Evolutionary conservation across 37 sponge, comb jelly and placozoan species (phyloP).

Genomic region (Amphimedon queenslandica): DNA sequence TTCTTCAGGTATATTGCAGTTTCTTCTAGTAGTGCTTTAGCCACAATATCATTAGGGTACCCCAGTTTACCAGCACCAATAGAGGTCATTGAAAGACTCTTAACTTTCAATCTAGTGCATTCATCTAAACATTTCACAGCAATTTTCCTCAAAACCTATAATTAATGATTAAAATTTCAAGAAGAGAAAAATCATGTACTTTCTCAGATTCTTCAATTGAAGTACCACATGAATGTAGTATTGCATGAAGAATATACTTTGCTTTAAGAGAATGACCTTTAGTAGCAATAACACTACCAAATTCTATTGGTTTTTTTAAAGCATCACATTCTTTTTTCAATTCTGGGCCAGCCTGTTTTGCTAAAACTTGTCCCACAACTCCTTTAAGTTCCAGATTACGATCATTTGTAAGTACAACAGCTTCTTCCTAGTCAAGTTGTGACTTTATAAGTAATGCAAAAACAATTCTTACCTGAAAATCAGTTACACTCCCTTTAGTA

Average conservation of each 20-base stretch:
- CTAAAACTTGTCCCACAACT: slow-evolving; percentile 26
- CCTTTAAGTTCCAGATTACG: slow-evolving; percentile 16
- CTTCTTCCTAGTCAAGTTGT: too few relatives aligned
- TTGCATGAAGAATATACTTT: slow-evolving; percentile 43
- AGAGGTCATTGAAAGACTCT: slow-evolving; percentile 44
- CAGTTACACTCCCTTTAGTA: too few relatives aligned
- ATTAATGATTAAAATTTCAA: background rate
- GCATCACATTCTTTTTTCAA: slow-evolving; percentile 51
- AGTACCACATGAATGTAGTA: too few relatives aligned
- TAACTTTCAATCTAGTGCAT: slow-evolving; percentile 5
- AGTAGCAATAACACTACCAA: slow-evolving; percentile 49
- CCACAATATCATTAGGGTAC: slow-evolving; percentile 29
- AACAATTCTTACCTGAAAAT: too few relatives aligned
- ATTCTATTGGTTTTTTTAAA: slow-evolving; percentile 18
- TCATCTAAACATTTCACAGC: slow-evolving; percentile 18
- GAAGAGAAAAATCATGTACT: too few relatives aligned
- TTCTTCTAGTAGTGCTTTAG: slow-evolving; percentile 27
- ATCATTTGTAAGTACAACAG: slow-evolving; percentile 1
- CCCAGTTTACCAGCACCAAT: slow-evolving; percentile 48
- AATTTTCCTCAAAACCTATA: slow-evolving; percentile 18
- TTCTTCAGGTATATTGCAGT: background rate
- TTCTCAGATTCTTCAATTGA: too few relatives aligned
- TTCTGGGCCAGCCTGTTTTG: slow-evolving; percentile 39
- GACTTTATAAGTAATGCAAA: too few relatives aligned
- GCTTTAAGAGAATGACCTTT: slow-evolving; percentile 29